Evolutionary conservation across 2,888 invertebrate genomes (phyloP), one percentile per base, ranked within the genome.

Genomic region (Callosobruchus maculatus): DNA sequence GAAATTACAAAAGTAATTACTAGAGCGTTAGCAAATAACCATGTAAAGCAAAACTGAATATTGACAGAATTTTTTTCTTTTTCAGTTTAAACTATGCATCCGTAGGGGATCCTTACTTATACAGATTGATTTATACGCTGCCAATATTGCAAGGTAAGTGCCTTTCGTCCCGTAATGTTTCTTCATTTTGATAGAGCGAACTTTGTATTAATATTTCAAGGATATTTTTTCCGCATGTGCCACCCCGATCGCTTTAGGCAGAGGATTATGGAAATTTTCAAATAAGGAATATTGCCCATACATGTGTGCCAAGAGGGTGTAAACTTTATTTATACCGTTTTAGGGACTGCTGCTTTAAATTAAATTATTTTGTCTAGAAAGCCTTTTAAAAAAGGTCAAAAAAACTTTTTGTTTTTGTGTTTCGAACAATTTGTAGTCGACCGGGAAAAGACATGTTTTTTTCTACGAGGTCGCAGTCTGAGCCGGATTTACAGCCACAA

Each of bases 1-100:
- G n/a, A n/a, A n/a, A n/a, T n/a, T n/a, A n/a, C n/a, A n/a, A n/a
- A n/a, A n/a, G n/a, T n/a, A n/a, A n/a, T n/a, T n/a, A n/a, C n/a
- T n/a, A 26, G 26, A 18, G 49, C 13, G 49, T 49, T 7, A 49
- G 1, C 49, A 13, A 7, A 49, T 13, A 13, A 13, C 49, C 49
- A 18, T 49, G 49, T 49, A 18, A 18, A 3, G 4, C 9, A 26
- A 49, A 13, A 49, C 18, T 49, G 13, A 18, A 49, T 49, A 49
- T 49, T 49, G 49, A 49, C 49, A 49, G 49, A 49, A 7, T 13
- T 49, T 49, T 18, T 49, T 49, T 49, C 49, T 49, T 86, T 90
- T 90, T 77, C 89, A 90, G 90, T 83, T 88, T 90, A 87, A 89
- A 90, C 76, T 90, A 90, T 87, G 89, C 88, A 82, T 87, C 87